phyloP scores from a whole-genome alignment of 2,797 vertebrate species.

The Psittacula echo region DNA sequence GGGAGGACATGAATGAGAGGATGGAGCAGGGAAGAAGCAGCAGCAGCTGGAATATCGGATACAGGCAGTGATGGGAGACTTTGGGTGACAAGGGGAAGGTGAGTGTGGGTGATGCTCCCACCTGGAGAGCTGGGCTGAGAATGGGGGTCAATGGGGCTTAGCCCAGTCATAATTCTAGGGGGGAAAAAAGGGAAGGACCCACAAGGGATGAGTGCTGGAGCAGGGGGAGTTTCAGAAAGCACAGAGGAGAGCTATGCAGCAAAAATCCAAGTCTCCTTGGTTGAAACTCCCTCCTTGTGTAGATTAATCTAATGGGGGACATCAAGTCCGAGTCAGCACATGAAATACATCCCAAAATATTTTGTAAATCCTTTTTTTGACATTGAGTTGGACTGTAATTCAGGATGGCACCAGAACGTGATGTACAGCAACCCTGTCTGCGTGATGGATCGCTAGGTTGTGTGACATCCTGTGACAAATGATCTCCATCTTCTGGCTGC shows the following conservation, averaged over 20 bases:
- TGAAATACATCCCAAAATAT: slow-evolving; percentile 30
- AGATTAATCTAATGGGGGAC: background rate
- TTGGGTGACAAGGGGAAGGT: background rate
- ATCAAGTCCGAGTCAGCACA: background rate
- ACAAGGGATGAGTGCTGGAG: background rate
- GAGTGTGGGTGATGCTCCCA: background rate
- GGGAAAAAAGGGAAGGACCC: background rate
- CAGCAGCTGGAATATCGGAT: fast-evolving
- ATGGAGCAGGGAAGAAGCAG: background rate
- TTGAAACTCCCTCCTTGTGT: background rate
- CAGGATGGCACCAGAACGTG: background rate
- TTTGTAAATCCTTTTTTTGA: slow-evolving; percentile 36
- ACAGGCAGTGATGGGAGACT: fast-evolving
- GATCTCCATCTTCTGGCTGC: slow-evolving; percentile 26
- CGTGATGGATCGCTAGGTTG: slow-evolving; percentile 4
- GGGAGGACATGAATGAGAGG: background rate
- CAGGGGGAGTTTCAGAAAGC: background rate
- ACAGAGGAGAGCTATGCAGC: fast-evolving
- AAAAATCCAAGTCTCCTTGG: background rate
- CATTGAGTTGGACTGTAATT: slow-evolving; percentile 34
- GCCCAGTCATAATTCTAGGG: background rate
- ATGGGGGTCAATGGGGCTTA: no score
- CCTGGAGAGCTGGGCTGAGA: no score
- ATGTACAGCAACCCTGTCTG: background rate
- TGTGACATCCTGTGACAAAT: slow-evolving; percentile 40